These are phyloP conservation scores for Chrysolina americana DNA, from an alignment of 2,888 invertebrate species.

Conservation along the genomic window DNA sequence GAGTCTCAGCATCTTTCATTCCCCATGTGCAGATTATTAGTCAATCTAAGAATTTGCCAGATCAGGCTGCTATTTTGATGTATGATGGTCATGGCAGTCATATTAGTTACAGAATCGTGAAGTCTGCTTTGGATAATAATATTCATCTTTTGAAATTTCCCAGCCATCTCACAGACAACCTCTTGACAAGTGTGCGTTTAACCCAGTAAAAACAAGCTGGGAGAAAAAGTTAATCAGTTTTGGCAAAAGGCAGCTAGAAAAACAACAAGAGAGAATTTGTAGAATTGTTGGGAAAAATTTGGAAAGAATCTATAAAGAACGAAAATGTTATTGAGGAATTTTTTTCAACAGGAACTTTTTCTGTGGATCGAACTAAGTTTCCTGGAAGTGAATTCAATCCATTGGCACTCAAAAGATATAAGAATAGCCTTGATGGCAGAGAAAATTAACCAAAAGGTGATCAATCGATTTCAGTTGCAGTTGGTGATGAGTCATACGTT, in stretches of 20 bases:
- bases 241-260: conserved; percentile 38
- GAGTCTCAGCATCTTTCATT: conserved; percentile 44
- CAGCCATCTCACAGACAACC: conserved; percentile 45
- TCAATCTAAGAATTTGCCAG: conserved; percentile 1
- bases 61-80: no score
- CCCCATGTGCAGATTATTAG: conserved; percentile 39
- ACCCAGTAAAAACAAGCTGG: conserved; percentile 38
- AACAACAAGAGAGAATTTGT: conserved; percentile 41
- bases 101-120: no score
- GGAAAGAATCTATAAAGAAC: no score
- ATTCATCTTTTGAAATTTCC: conserved; percentile 42
- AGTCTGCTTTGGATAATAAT: conserved; percentile 30
- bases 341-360: conserved; percentile 31
- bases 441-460: no score
- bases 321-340: conserved; percentile 39
- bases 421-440: no score
- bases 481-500: no score
- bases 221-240: conserved; percentile 41
- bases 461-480: no score
- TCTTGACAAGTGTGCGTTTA: conserved; percentile 38
- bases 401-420: no score
- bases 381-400: no score
- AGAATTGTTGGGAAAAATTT: conserved; percentile 36
- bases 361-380: conserved; percentile 28
- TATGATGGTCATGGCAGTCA: no score